A percentile compares a stretch with the other conserved stretches of the same genome.
These are phyloP conservation scores for Lasioglossum morio DNA, from an alignment of 2,888 invertebrate species.

Conservation along the genomic window DNA sequence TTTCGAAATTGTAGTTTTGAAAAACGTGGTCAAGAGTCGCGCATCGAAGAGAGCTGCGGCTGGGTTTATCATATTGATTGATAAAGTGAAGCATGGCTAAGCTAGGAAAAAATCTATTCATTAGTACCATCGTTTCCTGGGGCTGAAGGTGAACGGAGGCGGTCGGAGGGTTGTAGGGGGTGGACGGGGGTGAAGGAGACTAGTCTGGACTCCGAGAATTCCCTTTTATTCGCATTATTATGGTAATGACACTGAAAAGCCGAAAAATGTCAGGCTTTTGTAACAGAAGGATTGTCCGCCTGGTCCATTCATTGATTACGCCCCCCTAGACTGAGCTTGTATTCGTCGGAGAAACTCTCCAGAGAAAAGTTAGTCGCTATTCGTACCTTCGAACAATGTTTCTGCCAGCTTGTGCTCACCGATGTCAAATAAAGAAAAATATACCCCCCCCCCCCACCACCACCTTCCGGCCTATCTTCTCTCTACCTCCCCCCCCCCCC, in stretches of 20 bases:
- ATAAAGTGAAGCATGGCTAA: slow-evolving; percentile 29
- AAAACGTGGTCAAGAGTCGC: not conserved
- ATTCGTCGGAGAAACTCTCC: slow-evolving; percentile 59
- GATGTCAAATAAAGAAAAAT: slow-evolving; percentile 54
- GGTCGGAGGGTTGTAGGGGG: slow-evolving; percentile 19
- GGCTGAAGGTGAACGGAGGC: slow-evolving; percentile 58
- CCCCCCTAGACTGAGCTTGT: slow-evolving; percentile 65
- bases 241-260: slow-evolving; percentile 83
- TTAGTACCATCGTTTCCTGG: slow-evolving; percentile 52
- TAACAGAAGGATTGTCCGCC: slow-evolving; percentile 81
- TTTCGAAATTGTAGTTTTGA: not conserved
- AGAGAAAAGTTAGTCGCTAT: slow-evolving; percentile 63
- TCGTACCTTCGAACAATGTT: slow-evolving; percentile 64
- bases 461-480: not conserved
- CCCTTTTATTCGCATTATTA: slow-evolving; percentile 83
- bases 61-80: not conserved
- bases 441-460: slow-evolving; percentile 20
- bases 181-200: slow-evolving; percentile 40
- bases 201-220: slow-evolving; percentile 76
- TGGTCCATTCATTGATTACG: slow-evolving; percentile 82
- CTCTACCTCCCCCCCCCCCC: too few relatives aligned
- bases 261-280: slow-evolving; percentile 81
- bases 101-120: slow-evolving; percentile 61
- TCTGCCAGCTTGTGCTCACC: slow-evolving; percentile 53
- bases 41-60: not conserved